Evolutionary conservation across 2,888 invertebrate genomes (phyloP), one percentile per base, ranked within the genome.

Genomic region (Xanthia togata): DNA sequence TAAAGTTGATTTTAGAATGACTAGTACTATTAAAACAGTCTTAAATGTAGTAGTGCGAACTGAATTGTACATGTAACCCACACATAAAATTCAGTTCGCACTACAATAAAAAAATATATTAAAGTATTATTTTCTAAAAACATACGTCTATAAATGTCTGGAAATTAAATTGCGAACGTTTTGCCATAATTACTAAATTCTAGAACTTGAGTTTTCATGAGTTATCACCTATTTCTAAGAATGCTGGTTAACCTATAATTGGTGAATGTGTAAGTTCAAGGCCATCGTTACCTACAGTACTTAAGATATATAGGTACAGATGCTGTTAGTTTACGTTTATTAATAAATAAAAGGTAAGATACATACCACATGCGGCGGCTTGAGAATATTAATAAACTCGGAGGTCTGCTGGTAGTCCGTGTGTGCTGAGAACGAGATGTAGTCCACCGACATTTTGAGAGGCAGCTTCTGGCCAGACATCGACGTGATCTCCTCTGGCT

Each of bases 371-470:
- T 99, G 99, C 0, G 99, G 98, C 11, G 99, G 99, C 92, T 99
- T 99, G 64, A 99, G 96, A 70, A 98, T 97, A 70, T 99, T 97
- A 85, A 99, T 98, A 92, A 99, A 99, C 96, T 99, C 99, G 67
- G 99, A 99, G 0, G 99, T 99, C 96, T 99, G 99, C 93, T 99
- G 98, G 94, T 99, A 99, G 96, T 99, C 99, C 0, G 99, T 99
- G 94, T 99, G 99, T 0, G 99, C 99, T 0, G 99, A 99, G 96
- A 99, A 99, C 0, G 99, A 99, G 90, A 99, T 99, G 94, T 99
- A 99, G 95, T 99, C 99, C 0, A 99, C 99, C 0, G 99, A 99
- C 98, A 99, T 99, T 94, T 99, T 99, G 62, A 99, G 96, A 0
- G 99, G 99, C 76, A 99, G 95, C 94, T 99, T 99, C 95, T 99